Evolutionary conservation across 2,888 invertebrate species (phyloP).

Genomic region (Pseudococcus jackbeardsleyi): DNA sequence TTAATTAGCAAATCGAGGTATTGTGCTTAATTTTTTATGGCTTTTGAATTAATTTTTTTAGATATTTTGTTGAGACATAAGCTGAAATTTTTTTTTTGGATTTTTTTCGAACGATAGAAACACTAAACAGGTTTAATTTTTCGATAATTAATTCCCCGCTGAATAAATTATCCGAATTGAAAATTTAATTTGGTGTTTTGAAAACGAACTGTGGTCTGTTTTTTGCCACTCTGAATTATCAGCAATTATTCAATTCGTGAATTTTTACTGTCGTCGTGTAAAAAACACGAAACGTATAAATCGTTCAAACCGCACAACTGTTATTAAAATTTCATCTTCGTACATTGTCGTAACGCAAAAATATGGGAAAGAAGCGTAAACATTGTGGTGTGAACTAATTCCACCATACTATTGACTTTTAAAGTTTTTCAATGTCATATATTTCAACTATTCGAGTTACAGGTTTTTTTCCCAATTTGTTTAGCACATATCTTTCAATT

Average conservation of each 20-base stretch:
- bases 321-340: constrained; percentile 33
- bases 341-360: constrained; percentile 12
- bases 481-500: neutral
- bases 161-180: neutral
- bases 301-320: neutral
- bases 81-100: too few species aligned
- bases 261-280: neutral
- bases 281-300: neutral
- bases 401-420: constrained; percentile 39
- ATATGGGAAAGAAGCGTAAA: constrained; percentile 18
- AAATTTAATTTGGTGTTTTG: neutral
- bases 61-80: too few species aligned
- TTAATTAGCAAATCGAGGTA: neutral
- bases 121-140: neutral
- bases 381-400: constrained; percentile 34
- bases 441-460: constrained; percentile 20
- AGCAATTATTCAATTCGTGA: neutral
- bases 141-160: neutral
- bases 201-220: neutral
- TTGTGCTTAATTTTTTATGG: neutral
- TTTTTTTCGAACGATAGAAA: neutral
- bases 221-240: neutral
- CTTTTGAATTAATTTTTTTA: too few species aligned
- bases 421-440: constrained; percentile 50
- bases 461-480: constrained; percentile 2